A percentile compares a stretch with the other conserved stretches of the same genome.
Conservation (phyloP, 1,140 invertebrate genomes). For the Calephelis virginiensis region DNA sequence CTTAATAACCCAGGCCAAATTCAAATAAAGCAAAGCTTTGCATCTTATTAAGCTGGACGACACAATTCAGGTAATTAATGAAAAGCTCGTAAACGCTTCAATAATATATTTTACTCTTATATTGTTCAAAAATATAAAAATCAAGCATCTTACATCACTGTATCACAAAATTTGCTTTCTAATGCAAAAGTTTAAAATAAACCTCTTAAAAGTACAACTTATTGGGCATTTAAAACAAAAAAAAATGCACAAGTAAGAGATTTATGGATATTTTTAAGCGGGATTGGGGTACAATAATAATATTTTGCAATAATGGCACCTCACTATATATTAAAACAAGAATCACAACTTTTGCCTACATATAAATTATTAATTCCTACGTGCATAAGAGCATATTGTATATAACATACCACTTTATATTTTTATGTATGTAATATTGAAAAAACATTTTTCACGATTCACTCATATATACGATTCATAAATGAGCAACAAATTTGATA, state of each 20-base stretch:
- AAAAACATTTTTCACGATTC: neutral
- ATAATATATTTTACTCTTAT: slow-evolving; percentile 64
- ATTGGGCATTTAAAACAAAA: slow-evolving; percentile 11
- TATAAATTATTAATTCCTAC: slow-evolving; percentile 22
- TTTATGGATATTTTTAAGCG: slow-evolving; percentile 33
- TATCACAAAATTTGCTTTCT: slow-evolving; percentile 64
- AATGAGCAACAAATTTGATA: neutral
- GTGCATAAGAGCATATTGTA: slow-evolving; percentile 16
- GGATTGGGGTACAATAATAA: slow-evolving; percentile 47
- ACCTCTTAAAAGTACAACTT: slow-evolving; percentile 21
- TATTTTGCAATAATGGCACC: slow-evolving; percentile 66
- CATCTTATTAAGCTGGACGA: slow-evolving; percentile 34
- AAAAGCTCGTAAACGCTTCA: slow-evolving; percentile 61
- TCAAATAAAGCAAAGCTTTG: slow-evolving; percentile 8
- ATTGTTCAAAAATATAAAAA: slow-evolving; percentile 68
- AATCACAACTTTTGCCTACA: slow-evolving; percentile 45
- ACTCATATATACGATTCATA: neutral
- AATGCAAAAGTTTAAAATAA: slow-evolving; percentile 35
- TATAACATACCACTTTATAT: slow-evolving; percentile 5
- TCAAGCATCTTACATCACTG: slow-evolving; percentile 67
- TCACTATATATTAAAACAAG: slow-evolving; percentile 49
- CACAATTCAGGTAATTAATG: slow-evolving; percentile 61
- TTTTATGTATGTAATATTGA: neutral
- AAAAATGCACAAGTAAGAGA: slow-evolving; percentile 14
- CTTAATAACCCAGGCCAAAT: neutral